phyloP scores from a whole-genome alignment of 2,113 vertebrate species.

The Myotis brandtii region DNA sequence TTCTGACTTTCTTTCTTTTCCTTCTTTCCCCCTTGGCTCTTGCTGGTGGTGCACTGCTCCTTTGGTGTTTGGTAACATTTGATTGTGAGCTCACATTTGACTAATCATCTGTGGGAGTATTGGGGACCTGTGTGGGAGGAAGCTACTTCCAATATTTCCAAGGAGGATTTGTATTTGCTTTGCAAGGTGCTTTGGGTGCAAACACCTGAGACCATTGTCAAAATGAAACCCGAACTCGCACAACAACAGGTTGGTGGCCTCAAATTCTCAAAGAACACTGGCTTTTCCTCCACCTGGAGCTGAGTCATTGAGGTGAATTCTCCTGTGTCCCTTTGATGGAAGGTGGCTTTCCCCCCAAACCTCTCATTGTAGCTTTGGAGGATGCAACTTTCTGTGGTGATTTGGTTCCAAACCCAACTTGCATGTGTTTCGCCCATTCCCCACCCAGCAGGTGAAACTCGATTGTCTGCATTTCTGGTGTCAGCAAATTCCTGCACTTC shows the following conservation, averaged over 20 bases:
- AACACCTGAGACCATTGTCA: neutral
- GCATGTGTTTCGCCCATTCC: neutral
- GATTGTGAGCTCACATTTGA: neutral
- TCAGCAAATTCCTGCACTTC: too few relatives aligned
- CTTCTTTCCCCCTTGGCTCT: too few relatives aligned
- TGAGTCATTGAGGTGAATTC: neutral
- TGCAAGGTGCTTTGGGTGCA: neutral
- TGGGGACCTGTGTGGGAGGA: neutral
- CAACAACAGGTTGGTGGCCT: neutral
- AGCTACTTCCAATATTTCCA: neutral
- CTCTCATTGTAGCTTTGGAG: neutral
- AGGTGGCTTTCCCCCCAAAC: neutral
- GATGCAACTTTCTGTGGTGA: neutral
- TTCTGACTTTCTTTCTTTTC: too few relatives aligned
- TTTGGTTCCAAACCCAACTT: neutral
- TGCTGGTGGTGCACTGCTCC: neutral
- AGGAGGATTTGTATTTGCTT: neutral
- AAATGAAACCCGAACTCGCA: neutral
- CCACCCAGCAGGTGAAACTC: neutral
- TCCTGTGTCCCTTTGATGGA: neutral
- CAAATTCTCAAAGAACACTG: neutral
- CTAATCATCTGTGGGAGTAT: accelerated
- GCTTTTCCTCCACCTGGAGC: neutral
- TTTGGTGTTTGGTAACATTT: neutral
- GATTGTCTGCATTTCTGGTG: neutral